These are phyloP conservation scores for Xylophagus ater DNA, from an alignment of 2,888 invertebrate species.

Conservation along the genomic window DNA sequence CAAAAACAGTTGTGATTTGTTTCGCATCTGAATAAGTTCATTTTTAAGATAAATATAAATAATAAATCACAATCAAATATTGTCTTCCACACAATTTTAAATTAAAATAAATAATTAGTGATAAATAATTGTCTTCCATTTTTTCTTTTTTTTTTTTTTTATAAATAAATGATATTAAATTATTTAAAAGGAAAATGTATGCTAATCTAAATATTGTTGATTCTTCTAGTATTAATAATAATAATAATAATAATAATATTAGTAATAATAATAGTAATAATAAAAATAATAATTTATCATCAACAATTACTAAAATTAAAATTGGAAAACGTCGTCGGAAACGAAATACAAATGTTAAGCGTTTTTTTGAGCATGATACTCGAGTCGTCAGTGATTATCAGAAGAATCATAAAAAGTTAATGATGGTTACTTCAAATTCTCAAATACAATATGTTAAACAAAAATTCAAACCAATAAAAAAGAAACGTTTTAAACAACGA, in stretches of 20 bases:
- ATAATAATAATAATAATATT: too few relatives aligned
- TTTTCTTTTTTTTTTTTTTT: constrained; percentile 6
- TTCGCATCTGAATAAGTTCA: constrained; percentile 10
- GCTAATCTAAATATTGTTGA: too few relatives aligned
- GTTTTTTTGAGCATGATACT: constrained; percentile 21
- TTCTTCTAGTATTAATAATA: too few relatives aligned
- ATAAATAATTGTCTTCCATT: constrained; percentile 12
- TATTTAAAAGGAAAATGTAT: too few relatives aligned
- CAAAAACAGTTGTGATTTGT: constrained; percentile 23
- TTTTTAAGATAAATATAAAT: constrained; percentile 1
- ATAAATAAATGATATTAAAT: background rate
- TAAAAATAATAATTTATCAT: background rate
- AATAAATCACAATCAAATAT: too few relatives aligned
- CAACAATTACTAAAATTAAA: background rate
- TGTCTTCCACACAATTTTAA: background rate
- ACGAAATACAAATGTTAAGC: constrained; percentile 9
- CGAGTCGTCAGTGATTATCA: constrained; percentile 8
- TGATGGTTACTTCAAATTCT: constrained; percentile 7
- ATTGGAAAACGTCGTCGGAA: constrained; percentile 9
- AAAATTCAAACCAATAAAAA: constrained; percentile 33
- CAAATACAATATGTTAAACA: constrained; percentile 30
- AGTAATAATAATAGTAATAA: too few relatives aligned
- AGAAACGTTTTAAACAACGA: constrained; percentile 20
- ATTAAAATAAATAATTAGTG: background rate
- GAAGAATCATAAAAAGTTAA: constrained; percentile 3